Base-by-base conservation (phyloP, 1,140 invertebrate species). In the Achatina immaculata region DNA sequence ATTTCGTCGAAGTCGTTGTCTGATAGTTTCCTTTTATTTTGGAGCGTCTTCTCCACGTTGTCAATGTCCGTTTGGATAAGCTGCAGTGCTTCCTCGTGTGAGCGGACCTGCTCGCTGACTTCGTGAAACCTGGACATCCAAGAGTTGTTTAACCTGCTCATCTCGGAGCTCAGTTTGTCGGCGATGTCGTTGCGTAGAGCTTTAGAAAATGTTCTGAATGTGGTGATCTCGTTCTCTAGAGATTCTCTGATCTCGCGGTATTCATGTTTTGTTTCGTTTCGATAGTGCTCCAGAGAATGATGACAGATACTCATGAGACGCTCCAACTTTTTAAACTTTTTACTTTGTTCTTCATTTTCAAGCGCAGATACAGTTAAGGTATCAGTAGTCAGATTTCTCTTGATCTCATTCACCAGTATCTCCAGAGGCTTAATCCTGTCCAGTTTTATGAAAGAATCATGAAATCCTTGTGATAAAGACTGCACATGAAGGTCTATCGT, bases 241-340 rank as follows among this genome's bases (percentile, higher is more conserved):
- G 55, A 68, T 24, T 74, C 73, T 55, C 80, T 73, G 38, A 83
- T 66, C n/a, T 82, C 80, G 31, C 68, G 72, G 43, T 84, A 83
- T 45, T 78, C 69, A 40, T 77, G 71, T 75, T 82, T 83, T 43
- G 69, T 82, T 79, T 83, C 81, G 81, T 84, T 85, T 28, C 74
- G 79, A n/a, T 81, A 86, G 69, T 83, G 83, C 45, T 85, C 74
- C 45, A 85, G 48, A 7, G 83, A 80, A 34, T 83, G 75, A 34
- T 82, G 69, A 66, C 80, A 85, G 24, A 85, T 72, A 0, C 36
- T 55, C 11, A 43, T 43, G 7, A 85, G 80, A 6, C 81, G 68
- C 36, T 85, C 83, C 48, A 85, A 36, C 78, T 81, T 85, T 55
- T 81, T 38, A 24, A 83, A 21, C 68, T 77, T 80, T 28, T 85